A percentile compares a stretch with the other conserved stretches of the same genome.
phyloP scores from a whole-genome alignment of 1,140 invertebrate species.

The Brachionus sp. region DNA sequence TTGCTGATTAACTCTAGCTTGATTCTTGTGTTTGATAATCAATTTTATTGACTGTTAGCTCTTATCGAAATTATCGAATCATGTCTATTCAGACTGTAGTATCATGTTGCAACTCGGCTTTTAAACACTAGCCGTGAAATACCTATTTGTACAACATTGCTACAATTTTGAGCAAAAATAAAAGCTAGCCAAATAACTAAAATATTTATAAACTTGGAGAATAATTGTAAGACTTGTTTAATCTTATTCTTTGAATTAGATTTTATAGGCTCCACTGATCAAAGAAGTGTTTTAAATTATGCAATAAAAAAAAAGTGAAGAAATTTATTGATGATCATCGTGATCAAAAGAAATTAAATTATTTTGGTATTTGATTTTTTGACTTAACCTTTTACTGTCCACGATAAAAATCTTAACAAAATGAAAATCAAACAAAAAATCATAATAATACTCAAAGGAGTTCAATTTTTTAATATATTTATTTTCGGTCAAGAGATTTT shows the following conservation, averaged over 20 bases:
- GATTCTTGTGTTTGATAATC: slow-evolving; percentile 22
- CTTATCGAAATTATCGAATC: neutral
- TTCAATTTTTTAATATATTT: slow-evolving; percentile 8
- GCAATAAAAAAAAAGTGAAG: neutral
- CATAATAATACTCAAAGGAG: slow-evolving; percentile 24
- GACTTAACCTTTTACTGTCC: neutral
- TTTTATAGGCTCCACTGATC: slow-evolving; percentile 15
- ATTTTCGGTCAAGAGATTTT: slow-evolving; percentile 35
- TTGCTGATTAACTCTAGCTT: neutral
- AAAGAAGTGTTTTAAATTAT: slow-evolving; percentile 10
- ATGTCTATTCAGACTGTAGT: neutral
- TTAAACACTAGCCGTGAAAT: neutral
- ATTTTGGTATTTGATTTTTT: slow-evolving; percentile 14
- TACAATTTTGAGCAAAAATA: no score
- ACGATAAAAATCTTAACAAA: slow-evolving; percentile 28
- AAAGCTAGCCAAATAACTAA: neutral
- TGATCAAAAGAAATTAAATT: slow-evolving; percentile 27
- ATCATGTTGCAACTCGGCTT: neutral
- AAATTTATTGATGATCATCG: slow-evolving; percentile 26
- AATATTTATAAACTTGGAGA: neutral
- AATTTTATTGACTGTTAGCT: slow-evolving; percentile 27
- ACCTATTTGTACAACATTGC: neutral
- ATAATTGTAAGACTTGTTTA: neutral
- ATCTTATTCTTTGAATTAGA: neutral
- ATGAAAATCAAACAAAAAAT: slow-evolving; percentile 25